Evolutionary conservation across 1,140 invertebrate species (phyloP).

Genomic region (Drosophila trapezifrons): DNA sequence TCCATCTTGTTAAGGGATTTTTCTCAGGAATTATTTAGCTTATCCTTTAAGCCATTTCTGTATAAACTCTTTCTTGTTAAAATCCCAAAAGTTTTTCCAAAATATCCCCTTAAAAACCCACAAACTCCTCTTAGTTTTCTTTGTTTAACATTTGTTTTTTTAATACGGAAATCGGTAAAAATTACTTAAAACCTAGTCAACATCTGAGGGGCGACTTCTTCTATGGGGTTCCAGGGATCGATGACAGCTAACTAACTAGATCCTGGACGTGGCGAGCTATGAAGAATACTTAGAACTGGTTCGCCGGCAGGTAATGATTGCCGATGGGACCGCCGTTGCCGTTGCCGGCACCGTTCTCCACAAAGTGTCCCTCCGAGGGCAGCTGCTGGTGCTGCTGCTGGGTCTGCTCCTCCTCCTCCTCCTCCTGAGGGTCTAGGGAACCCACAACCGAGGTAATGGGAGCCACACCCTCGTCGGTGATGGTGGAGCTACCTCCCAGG

Average conservation of each 20-base stretch:
- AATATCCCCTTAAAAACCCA: background rate
- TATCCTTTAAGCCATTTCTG: background rate
- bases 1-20: background rate
- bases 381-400: slow-evolving; percentile 51
- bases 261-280: slow-evolving; percentile 58
- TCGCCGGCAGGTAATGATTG: slow-evolving; percentile 73
- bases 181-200: slow-evolving; percentile 36
- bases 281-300: slow-evolving; percentile 77
- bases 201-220: background rate
- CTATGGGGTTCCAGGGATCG: slow-evolving; percentile 13
- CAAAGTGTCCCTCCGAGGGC: slow-evolving; percentile 40
- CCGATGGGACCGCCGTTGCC: slow-evolving; percentile 31
- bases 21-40: background rate
- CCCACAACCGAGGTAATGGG: slow-evolving; percentile 81
- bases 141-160: slow-evolving; percentile 17
- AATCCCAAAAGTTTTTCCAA: too few species aligned
- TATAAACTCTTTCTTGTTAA: background rate
- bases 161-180: slow-evolving; percentile 35
- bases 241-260: slow-evolving; percentile 74
- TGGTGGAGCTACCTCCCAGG: slow-evolving; percentile 74
- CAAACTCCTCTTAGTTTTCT: background rate
- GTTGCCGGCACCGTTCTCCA: slow-evolving; percentile 42
- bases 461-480: slow-evolving; percentile 80
- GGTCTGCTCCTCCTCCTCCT: slow-evolving; percentile 68
- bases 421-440: slow-evolving; percentile 70